A percentile compares a stretch with the other conserved stretches of the same genome.
Evolutionary conservation across 2,797 vertebrate species (phyloP).

Genomic region (Decapterus maruadsi): DNA sequence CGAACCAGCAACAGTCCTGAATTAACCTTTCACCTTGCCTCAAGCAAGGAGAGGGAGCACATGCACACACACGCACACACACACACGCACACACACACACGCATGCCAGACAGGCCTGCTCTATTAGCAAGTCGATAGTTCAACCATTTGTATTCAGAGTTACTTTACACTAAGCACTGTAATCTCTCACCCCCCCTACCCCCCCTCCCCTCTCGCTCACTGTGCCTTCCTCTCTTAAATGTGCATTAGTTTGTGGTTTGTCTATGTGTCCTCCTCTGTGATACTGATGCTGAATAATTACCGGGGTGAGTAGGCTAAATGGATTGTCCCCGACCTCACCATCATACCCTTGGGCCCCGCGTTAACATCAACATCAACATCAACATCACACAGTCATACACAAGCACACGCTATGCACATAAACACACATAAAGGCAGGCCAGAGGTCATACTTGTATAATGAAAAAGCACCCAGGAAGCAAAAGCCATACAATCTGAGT

Average conservation of each 20-base stretch:
- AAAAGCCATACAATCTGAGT: conserved; percentile 17
- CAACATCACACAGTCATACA: conserved; percentile 17
- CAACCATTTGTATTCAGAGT: conserved; percentile 58
- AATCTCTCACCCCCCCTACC: no score
- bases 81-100: not conserved
- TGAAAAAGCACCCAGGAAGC: conserved; percentile 17
- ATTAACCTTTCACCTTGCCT: conserved; percentile 70
- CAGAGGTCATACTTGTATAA: conserved; percentile 44
- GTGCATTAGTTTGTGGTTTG: conserved; percentile 53
- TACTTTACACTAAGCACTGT: conserved; percentile 48
- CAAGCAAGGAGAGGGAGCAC: conserved; percentile 11
- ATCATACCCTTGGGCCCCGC: conserved; percentile 46
- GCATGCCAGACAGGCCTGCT: not conserved
- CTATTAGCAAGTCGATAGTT: conserved; percentile 54
- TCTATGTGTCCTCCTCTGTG: conserved; percentile 51
- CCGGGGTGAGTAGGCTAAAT: conserved; percentile 74
- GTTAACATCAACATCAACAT: conserved; percentile 50
- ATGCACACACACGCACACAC: conserved; percentile 21
- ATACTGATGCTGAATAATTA: conserved; percentile 77
- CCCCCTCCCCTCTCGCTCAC: no score
- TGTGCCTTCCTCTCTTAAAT: conserved; percentile 19
- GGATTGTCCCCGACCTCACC: conserved; percentile 64
- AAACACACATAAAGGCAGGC: conserved; percentile 42
- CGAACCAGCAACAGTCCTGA: conserved; percentile 50
- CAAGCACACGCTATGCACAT: conserved; percentile 23